A percentile compares a stretch with the other conserved stretches of the same genome.
phyloP scores from a whole-genome alignment of 2,113 vertebrate species.

The Halichoerus grypus region DNA sequence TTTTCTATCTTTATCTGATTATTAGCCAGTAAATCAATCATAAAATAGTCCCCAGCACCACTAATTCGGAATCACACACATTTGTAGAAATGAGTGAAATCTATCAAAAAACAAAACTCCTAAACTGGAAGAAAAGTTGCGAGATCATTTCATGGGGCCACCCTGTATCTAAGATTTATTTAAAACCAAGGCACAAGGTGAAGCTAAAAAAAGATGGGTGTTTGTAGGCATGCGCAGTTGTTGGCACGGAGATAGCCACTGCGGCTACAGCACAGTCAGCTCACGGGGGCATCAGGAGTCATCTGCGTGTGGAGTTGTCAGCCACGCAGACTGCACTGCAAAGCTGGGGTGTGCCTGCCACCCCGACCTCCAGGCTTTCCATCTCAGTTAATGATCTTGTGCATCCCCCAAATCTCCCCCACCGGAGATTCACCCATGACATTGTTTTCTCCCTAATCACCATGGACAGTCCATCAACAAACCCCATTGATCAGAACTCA shows the following conservation, averaged over 20 bases:
- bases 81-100: neutral
- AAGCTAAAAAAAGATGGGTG: neutral
- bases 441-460: neutral
- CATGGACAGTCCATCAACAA: neutral
- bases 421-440: neutral
- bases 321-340: neutral
- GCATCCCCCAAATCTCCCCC: neutral
- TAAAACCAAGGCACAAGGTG: conserved; percentile 38
- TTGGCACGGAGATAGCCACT: neutral
- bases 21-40: neutral
- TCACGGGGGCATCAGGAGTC: fast-evolving
- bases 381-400: neutral
- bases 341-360: neutral
- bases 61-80: neutral
- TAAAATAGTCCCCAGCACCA: neutral
- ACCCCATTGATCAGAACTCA: neutral
- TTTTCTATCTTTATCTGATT: conserved; percentile 35
- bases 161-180: conserved; percentile 1
- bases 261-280: neutral
- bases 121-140: conserved; percentile 23
- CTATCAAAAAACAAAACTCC: neutral
- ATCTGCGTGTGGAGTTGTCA: fast-evolving
- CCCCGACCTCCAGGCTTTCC: neutral
- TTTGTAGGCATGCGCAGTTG: neutral
- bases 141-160: neutral